phyloP scores from a whole-genome alignment of 2,888 invertebrate species.

The Hypsopygia costalis region DNA sequence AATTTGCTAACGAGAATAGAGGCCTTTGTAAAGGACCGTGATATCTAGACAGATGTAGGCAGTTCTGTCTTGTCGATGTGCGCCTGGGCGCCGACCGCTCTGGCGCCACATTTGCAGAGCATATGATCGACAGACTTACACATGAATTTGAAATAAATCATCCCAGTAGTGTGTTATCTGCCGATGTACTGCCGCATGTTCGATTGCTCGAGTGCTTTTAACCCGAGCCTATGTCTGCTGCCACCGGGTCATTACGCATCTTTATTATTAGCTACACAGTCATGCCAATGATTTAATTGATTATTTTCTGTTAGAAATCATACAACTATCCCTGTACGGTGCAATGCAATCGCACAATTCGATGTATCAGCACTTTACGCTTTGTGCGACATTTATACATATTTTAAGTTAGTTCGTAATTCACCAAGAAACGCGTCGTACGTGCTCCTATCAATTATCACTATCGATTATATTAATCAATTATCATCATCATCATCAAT shows the following conservation, averaged over 20 bases:
- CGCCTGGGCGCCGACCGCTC: constrained; percentile 46
- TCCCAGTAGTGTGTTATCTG: constrained; percentile 47
- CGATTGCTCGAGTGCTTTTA: constrained; percentile 49
- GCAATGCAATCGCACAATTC: too few relatives aligned
- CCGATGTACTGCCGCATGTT: constrained; percentile 31
- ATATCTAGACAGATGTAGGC: background rate
- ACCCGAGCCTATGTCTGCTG: constrained; percentile 18
- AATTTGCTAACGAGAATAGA: constrained; percentile 21
- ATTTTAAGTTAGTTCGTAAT: too few relatives aligned
- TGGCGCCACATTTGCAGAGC: constrained; percentile 71
- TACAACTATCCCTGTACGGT: too few relatives aligned
- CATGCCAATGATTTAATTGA: too few relatives aligned
- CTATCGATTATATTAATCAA: too few relatives aligned
- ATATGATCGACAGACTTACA: constrained; percentile 58
- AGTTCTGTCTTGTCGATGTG: constrained; percentile 31
- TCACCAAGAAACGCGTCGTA: too few relatives aligned
- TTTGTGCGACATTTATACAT: too few relatives aligned
- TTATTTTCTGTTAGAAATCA: too few relatives aligned
- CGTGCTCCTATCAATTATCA: too few relatives aligned
- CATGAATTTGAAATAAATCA: constrained; percentile 59
- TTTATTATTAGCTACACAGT: background rate
- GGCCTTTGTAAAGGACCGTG: constrained; percentile 6
- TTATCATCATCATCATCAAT: too few relatives aligned
- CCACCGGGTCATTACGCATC: constrained; percentile 5
- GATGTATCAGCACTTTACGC: too few relatives aligned